Evolutionary conservation across 2,113 vertebrate genomes (phyloP).

Genomic region (Equus przewalskii): DNA sequence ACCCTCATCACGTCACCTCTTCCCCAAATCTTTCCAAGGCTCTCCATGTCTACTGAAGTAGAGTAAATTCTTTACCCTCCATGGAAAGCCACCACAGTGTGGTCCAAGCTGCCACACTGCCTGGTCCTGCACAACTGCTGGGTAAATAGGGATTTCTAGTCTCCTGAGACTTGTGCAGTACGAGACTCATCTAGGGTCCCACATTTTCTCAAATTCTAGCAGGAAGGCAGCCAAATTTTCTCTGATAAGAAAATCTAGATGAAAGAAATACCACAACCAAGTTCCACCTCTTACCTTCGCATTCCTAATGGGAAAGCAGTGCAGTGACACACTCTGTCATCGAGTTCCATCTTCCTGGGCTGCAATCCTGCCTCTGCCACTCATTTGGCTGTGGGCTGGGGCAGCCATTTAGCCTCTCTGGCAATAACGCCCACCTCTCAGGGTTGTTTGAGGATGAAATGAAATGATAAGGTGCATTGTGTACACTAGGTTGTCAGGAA

Average conservation of each 20-base stretch:
- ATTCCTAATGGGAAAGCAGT: background rate
- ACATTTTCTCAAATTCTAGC: background rate
- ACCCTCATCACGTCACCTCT: accelerated
- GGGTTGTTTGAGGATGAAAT: background rate
- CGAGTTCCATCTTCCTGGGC: background rate
- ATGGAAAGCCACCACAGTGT: background rate
- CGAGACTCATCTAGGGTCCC: background rate
- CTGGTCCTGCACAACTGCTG: background rate
- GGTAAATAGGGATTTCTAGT: background rate
- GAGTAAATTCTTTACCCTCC: background rate
- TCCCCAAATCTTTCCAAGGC: background rate
- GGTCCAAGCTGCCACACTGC: background rate
- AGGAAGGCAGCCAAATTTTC: background rate
- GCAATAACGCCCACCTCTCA: background rate
- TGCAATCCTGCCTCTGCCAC: background rate
- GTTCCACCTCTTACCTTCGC: background rate
- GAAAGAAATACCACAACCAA: background rate
- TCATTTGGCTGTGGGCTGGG: background rate
- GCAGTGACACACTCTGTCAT: background rate
- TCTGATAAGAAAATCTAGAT: background rate
- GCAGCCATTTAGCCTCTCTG: background rate
- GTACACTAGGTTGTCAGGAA: too few species aligned
- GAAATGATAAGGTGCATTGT: background rate
- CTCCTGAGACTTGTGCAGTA: background rate
- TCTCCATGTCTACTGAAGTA: background rate